Evolutionary conservation across 2,888 invertebrate species (phyloP), one percentile per base, ranked within the genome.

Genomic region (Drosophila bunnanda): DNA sequence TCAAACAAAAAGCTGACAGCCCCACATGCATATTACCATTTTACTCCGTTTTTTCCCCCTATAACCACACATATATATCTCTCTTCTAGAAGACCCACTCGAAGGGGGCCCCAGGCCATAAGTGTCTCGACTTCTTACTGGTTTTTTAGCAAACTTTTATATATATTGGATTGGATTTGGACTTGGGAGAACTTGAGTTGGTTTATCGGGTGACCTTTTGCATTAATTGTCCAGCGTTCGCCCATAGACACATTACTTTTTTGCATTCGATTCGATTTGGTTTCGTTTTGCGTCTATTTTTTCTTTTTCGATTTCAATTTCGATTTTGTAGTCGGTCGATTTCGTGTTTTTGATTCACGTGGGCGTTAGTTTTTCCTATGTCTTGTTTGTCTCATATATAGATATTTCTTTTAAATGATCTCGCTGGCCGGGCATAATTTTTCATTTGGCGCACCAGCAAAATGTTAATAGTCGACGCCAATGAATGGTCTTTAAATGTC

Each of bases 361-460:
- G 84, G 84, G 81, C 81, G 84, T 81, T 64, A 75, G 67, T 36
- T 81, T 83, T 82, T 73, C 79, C 79, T 53, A 70, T 62, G 36
- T 68, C 68, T 68, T 68, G 56, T 56, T 68, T 36, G 44, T 25
- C 22, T 50, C 43, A 62, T 52, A 62, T 52, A 53, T 62, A 34
- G 38, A 56, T 67, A 67, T 67, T 67, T 67, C 46, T 66, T 53
- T 55, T 12, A 67, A 67, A 66, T 38, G 57, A 58, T 68, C 68
- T 50, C 43, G 56, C 57, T 50, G 60, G 54, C 34, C 39, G 60
- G 70, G 46, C 69, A 59, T 59, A 53, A 62, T 44, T 70, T 69
- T 70, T 70, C 69, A 70, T 69, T 70, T 59, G 66, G 53, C 66
- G 66, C 44, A 39, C 25, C 32, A 46, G 46, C 66, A 54, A 66